Conservation (phyloP, 1,140 invertebrate genomes). For the Drosophila triauraria region DNA sequence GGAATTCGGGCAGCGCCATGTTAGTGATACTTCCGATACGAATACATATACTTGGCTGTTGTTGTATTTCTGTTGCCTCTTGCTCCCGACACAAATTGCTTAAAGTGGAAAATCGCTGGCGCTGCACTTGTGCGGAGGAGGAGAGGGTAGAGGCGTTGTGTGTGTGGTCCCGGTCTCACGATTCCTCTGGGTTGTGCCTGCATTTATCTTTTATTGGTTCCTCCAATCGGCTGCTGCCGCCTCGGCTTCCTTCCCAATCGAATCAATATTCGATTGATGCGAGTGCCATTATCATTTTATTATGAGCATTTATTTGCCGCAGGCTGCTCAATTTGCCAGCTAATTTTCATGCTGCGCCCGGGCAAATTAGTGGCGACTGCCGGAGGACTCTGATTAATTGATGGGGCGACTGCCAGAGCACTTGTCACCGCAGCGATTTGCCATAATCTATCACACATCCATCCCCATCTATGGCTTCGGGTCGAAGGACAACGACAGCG, state of each 20-base stretch:
- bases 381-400: conserved; percentile 65
- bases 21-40: conserved; percentile 47
- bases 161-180: conserved; percentile 48
- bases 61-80: conserved; percentile 45
- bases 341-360: conserved; percentile 50
- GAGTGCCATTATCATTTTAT: conserved; percentile 82
- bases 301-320: conserved; percentile 78
- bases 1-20: conserved; percentile 36
- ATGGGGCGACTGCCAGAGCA: conserved; percentile 29
- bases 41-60: conserved; percentile 30
- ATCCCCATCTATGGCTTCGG: background rate
- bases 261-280: conserved; percentile 84
- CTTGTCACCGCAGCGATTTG: conserved; percentile 49
- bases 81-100: conserved; percentile 73
- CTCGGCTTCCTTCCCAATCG: conserved; percentile 55
- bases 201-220: conserved; percentile 80
- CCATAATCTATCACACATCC: conserved; percentile 50
- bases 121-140: conserved; percentile 60
- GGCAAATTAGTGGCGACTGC: conserved; percentile 57
- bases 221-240: conserved; percentile 25
- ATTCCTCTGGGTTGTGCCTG: conserved; percentile 43
- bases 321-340: conserved; percentile 40
- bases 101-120: conserved; percentile 83
- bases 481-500: conserved; percentile 1
- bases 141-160: background rate